Conservation (phyloP, 2,113 vertebrate species). For the Phaethon lepturus region DNA sequence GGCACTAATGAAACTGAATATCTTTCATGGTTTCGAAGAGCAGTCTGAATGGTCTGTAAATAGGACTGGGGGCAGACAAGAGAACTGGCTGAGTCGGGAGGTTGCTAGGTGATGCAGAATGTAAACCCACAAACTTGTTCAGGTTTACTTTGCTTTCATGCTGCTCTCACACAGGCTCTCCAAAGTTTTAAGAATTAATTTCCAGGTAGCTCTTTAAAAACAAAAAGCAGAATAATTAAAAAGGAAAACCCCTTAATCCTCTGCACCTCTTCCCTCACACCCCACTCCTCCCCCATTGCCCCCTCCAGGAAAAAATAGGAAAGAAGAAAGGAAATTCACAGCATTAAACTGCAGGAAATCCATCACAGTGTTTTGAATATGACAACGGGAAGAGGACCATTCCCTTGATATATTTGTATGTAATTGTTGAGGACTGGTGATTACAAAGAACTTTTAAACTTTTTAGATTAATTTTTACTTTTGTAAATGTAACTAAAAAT, state of each 20-base stretch:
- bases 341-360: not conserved
- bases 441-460: not conserved
- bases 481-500: not conserved
- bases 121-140: constrained; percentile 83
- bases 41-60: constrained; percentile 83
- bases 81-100: constrained; percentile 77
- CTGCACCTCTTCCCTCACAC: not conserved
- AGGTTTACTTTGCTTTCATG: constrained; percentile 84
- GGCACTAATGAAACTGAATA: constrained; percentile 84
- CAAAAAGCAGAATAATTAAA: constrained; percentile 53
- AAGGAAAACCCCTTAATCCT: not conserved
- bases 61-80: constrained; percentile 81
- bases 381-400: not conserved
- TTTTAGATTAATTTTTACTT: not conserved
- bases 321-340: not conserved
- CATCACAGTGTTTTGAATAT: not conserved
- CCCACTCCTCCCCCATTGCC: not conserved
- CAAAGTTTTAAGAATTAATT: constrained; percentile 79
- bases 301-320: constrained; percentile 12
- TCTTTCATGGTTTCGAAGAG: constrained; percentile 81
- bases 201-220: constrained; percentile 74
- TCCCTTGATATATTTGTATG: not conserved
- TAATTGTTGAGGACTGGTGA: not conserved
- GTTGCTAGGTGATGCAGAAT: constrained; percentile 86
- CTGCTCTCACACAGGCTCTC: constrained; percentile 79